Conservation (phyloP, 2,888 invertebrate genomes). For the Lapara coniferarum region DNA sequence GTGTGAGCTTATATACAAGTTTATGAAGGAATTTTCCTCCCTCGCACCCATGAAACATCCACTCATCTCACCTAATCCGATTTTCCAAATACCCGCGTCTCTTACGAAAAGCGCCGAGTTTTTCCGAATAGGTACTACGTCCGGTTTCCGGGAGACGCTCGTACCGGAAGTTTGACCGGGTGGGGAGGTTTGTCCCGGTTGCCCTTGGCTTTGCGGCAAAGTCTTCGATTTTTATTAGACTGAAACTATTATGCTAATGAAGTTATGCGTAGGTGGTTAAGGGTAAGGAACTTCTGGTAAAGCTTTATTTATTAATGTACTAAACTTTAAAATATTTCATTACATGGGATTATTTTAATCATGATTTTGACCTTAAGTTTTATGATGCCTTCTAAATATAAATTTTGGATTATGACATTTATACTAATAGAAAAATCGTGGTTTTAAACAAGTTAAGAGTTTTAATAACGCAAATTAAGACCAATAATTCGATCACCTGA, state of each 20-base stretch:
- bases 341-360: background rate
- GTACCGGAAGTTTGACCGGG: slow-evolving; percentile 66
- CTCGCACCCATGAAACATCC: background rate
- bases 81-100: background rate
- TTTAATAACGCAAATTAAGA: too few species aligned
- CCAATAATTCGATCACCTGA: too few species aligned
- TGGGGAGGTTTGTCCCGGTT: slow-evolving; percentile 51
- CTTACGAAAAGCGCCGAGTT: slow-evolving; percentile 46
- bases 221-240: slow-evolving; percentile 39
- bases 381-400: too few species aligned
- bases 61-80: slow-evolving; percentile 12
- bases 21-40: too few species aligned
- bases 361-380: background rate
- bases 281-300: background rate
- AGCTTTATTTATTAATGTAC: background rate
- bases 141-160: slow-evolving; percentile 64
- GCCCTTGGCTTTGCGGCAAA: slow-evolving; percentile 27
- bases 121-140: slow-evolving; percentile 72
- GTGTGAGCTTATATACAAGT: too few species aligned
- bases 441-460: too few species aligned
- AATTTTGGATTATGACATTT: too few species aligned
- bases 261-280: slow-evolving; percentile 10
- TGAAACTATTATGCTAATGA: slow-evolving; percentile 24
- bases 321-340: background rate
- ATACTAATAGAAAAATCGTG: too few species aligned